A percentile compares a stretch with the other conserved stretches of the same genome.
These are phyloP conservation scores for Saguinus imperator DNA, from an alignment of 2,113 vertebrate genomes.

Conservation along the genomic window DNA sequence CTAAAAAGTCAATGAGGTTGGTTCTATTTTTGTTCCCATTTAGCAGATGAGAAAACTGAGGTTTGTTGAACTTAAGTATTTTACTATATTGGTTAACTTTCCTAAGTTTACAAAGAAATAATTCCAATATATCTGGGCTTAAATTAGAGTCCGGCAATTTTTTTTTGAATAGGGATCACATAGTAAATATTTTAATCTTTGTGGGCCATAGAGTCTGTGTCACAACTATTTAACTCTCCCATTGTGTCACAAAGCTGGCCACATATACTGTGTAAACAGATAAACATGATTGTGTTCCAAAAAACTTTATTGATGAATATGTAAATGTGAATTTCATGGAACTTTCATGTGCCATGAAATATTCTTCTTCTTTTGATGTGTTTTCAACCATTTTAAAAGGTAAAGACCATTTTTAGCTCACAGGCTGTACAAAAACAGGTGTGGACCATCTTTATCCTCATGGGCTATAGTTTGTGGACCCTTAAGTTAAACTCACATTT, in stretches of 20 bases:
- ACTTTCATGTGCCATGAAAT: not conserved
- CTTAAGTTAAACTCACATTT: not conserved
- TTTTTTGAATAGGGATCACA: not conserved
- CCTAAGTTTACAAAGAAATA: conserved; percentile 26
- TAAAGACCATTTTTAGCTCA: not conserved
- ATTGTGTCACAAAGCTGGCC: not conserved
- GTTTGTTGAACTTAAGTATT: not conserved
- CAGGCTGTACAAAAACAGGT: not conserved
- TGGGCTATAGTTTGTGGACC: not conserved
- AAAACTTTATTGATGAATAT: not conserved
- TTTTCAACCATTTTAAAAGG: not conserved
- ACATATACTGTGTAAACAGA: not conserved
- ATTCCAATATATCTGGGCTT: not conserved
- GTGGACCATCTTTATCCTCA: not conserved
- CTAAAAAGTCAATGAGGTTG: not conserved
- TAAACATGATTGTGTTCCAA: not conserved
- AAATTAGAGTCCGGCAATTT: not conserved
- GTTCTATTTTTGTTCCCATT: not conserved
- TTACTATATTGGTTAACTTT: not conserved
- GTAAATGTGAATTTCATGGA: not conserved
- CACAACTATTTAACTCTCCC: not conserved
- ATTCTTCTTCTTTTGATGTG: not conserved
- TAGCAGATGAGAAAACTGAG: not conserved
- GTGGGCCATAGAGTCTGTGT: not conserved
- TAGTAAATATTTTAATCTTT: not conserved